Percentiles rank a stretch among this genome's conserved stretches.
phyloP scores from a whole-genome alignment of 2,113 vertebrate species.

The Pelusios castaneus region DNA sequence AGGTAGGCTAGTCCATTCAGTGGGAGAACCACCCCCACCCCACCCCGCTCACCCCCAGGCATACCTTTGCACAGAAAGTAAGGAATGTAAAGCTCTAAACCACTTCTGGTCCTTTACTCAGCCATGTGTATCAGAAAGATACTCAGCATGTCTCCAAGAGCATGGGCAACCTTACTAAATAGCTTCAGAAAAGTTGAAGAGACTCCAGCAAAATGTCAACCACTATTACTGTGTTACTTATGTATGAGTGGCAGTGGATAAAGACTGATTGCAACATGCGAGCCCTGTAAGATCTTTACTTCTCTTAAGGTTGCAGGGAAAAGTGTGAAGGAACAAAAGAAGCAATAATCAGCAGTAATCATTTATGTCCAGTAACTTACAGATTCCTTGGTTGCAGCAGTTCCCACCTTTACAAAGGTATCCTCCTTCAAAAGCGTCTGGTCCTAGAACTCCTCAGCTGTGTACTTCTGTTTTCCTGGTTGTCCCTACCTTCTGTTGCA shows the following conservation, averaged over 20 bases:
- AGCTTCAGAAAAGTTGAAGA: background rate
- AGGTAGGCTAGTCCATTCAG: background rate
- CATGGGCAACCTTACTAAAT: background rate
- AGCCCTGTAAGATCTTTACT: background rate
- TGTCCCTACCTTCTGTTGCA: conserved; percentile 24
- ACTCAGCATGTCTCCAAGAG: background rate
- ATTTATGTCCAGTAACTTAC: background rate
- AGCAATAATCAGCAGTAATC: background rate
- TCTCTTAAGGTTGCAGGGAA: conserved; percentile 10
- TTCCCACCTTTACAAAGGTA: conserved; percentile 6
- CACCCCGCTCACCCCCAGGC: too few species aligned
- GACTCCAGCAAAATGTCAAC: background rate
- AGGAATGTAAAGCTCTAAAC: background rate
- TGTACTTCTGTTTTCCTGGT: background rate
- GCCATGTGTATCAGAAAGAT: background rate
- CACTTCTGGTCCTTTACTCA: background rate
- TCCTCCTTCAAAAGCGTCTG: conserved; percentile 2
- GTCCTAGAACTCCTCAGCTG: conserved; percentile 15
- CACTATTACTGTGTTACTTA: background rate
- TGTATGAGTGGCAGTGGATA: background rate
- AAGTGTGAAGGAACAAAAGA: background rate
- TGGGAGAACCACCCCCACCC: too few species aligned
- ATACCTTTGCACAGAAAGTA: background rate
- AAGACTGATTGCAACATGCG: background rate
- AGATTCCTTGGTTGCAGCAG: conserved; percentile 27